A percentile compares a stretch with the other conserved stretches of the same genome.
phyloP scores from a whole-genome alignment of 2,888 invertebrate species.

The Tanytarsus gracilentus region DNA sequence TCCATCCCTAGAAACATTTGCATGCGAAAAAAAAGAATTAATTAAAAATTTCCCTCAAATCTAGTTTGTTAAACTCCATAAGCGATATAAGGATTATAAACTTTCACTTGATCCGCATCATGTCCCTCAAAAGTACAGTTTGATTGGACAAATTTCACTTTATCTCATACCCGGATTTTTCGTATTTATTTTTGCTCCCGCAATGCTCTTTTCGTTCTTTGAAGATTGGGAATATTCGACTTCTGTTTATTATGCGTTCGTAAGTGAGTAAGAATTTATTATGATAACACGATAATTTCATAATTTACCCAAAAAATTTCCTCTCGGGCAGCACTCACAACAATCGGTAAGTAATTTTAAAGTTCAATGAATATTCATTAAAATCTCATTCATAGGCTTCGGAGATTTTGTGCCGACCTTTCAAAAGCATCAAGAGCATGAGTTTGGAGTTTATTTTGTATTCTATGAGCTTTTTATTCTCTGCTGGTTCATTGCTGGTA shows the following conservation, averaged over 20 bases:
- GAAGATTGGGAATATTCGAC: constrained; percentile 81
- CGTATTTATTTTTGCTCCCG: constrained; percentile 78
- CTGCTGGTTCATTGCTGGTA: constrained; percentile 63
- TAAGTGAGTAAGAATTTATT: no score
- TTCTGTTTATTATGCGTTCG: constrained; percentile 78
- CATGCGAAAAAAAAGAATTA: not conserved
- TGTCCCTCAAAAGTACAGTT: constrained; percentile 58
- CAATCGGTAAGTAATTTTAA: constrained; percentile 6
- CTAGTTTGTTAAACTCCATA: constrained; percentile 67
- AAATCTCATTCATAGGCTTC: constrained; percentile 51
- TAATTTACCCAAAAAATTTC: no score
- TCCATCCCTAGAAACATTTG: not conserved
- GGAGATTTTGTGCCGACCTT: constrained; percentile 80
- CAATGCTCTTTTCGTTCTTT: constrained; percentile 72
- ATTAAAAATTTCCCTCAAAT: no score
- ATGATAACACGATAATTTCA: no score
- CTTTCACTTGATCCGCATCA: constrained; percentile 52
- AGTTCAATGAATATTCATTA: not conserved
- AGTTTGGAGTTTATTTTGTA: constrained; percentile 52
- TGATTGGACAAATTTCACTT: constrained; percentile 69
- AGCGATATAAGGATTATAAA: constrained; percentile 66
- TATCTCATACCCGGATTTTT: constrained; percentile 84
- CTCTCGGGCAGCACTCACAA: no score
- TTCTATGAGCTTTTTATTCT: constrained; percentile 74
- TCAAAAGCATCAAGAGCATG: constrained; percentile 39